These are phyloP conservation scores for Eristalis intricaria DNA, from an alignment of 2,888 invertebrate species.

Conservation along the genomic window DNA sequence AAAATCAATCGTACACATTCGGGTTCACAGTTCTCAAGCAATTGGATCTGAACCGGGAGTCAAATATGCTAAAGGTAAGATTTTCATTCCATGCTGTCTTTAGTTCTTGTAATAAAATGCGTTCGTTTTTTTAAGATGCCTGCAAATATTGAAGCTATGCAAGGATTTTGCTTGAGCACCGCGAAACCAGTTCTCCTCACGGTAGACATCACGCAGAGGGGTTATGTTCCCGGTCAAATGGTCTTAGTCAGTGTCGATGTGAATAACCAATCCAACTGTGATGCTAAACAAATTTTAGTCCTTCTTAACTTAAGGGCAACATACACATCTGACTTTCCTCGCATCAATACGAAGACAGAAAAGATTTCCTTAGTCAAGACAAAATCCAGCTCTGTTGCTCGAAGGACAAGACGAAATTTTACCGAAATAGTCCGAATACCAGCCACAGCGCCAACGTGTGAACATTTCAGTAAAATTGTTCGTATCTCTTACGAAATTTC, in stretches of 20 bases:
- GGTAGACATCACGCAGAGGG: slow-evolving; percentile 78
- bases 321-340: slow-evolving; percentile 77
- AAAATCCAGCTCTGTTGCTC: slow-evolving; percentile 75
- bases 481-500: slow-evolving; percentile 78
- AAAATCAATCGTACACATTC: slow-evolving; percentile 89
- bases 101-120: neutral
- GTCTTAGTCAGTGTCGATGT: slow-evolving; percentile 81
- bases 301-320: slow-evolving; percentile 81
- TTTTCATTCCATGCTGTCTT: neutral
- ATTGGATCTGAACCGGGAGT: slow-evolving; percentile 89
- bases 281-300: slow-evolving; percentile 81
- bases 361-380: slow-evolving; percentile 77
- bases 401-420: slow-evolving; percentile 73
- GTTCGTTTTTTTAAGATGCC: slow-evolving; percentile 73
- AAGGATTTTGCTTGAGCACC: slow-evolving; percentile 77
- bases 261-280: slow-evolving; percentile 83
- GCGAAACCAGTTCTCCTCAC: slow-evolving; percentile 75
- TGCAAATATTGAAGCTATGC: slow-evolving; percentile 76
- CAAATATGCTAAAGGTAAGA: slow-evolving; percentile 80
- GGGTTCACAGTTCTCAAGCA: slow-evolving; percentile 90
- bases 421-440: slow-evolving; percentile 78
- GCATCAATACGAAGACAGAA: slow-evolving; percentile 75
- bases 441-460: slow-evolving; percentile 79
- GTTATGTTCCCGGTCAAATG: slow-evolving; percentile 80
- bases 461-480: slow-evolving; percentile 78